phyloP scores from a whole-genome alignment of 2,113 vertebrate genomes.

The Triplophysa dalaica region DNA sequence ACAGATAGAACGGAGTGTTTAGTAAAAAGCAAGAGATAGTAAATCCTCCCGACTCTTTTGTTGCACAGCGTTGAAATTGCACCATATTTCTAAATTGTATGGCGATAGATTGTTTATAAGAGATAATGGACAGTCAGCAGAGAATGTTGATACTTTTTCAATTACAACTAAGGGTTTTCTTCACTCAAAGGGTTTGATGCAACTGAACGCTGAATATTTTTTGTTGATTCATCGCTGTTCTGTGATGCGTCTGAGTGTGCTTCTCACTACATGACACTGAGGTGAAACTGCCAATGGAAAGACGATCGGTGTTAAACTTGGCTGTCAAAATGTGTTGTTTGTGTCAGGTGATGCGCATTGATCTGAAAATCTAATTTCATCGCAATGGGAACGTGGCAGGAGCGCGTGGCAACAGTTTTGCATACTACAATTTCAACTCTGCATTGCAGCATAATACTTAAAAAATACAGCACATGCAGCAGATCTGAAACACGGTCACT shows the following conservation, averaged over 20 bases:
- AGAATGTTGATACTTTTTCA: too few relatives aligned
- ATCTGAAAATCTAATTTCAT: slow-evolving; percentile 30
- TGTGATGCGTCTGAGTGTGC: background rate
- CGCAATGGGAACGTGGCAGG: background rate
- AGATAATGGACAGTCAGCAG: too few relatives aligned
- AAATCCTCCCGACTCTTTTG: too few relatives aligned
- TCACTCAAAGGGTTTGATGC: background rate
- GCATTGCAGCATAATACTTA: background rate
- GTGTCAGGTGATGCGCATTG: slow-evolving; percentile 13
- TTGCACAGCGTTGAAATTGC: too few relatives aligned
- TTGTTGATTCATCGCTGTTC: background rate
- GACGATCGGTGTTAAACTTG: slow-evolving; percentile 1
- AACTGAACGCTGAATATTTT: background rate
- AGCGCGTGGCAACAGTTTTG: background rate
- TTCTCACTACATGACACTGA: slow-evolving; percentile 11
- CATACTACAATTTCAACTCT: background rate
- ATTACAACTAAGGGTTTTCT: background rate
- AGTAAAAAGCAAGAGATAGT: too few relatives aligned
- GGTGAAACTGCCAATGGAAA: slow-evolving; percentile 19
- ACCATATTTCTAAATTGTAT: too few relatives aligned
- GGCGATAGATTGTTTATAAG: too few relatives aligned
- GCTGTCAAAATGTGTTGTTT: slow-evolving; percentile 31
- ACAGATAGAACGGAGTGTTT: background rate
- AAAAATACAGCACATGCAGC: background rate
- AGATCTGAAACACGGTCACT: background rate